Evolutionary conservation across 2,113 vertebrate species (phyloP), one percentile per base, ranked within the genome.

Genomic region (Bettongia penicillata): DNA sequence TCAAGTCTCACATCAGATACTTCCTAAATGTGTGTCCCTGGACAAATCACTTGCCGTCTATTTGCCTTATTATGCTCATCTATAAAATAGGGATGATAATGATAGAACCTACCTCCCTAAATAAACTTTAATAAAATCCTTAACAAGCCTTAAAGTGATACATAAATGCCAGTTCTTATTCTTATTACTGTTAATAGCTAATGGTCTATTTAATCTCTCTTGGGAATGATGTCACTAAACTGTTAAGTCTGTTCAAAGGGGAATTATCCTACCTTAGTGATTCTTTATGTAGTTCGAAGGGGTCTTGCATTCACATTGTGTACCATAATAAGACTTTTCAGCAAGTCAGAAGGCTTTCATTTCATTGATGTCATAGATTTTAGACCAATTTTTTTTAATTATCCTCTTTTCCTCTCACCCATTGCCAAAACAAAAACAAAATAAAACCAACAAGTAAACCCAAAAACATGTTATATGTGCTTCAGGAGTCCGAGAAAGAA

Each of bases 141-240:
- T 84, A 43, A 23, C 16, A 84, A 84, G 43, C 16, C 19, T 9
- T 43, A 23, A n/a, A 22, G 7, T 84, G 68, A 2, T 43, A 43
- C 23, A 43, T 84, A 84, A 43, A 43, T 43, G 7, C 68, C 0
- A 91, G 0, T 84, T 91, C 23, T 90, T 93, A 84, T 84, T 68
- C 31, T 68, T 68, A 43, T 43, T 77, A 37, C 37, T 77, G 31
- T 77, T 84, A 84, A 84, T 43, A 84, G n/a, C n/a, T 43, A 84
- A 43, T 84, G 37, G 7, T 68, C 12, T 68, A 16, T 68, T 68
- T 37, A 68, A 68, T 14, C 12, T 8, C 28, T 96, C 92, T 93
- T 92, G 91, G 95, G 95, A 96, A 47, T 53, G 3, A 96, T 93
- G 9, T 94, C 8, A 19, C 0, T 94, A 3, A 92, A 96, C 94